Conservation (phyloP, 1,140 invertebrate species). For the Drosophila watanabei region DNA sequence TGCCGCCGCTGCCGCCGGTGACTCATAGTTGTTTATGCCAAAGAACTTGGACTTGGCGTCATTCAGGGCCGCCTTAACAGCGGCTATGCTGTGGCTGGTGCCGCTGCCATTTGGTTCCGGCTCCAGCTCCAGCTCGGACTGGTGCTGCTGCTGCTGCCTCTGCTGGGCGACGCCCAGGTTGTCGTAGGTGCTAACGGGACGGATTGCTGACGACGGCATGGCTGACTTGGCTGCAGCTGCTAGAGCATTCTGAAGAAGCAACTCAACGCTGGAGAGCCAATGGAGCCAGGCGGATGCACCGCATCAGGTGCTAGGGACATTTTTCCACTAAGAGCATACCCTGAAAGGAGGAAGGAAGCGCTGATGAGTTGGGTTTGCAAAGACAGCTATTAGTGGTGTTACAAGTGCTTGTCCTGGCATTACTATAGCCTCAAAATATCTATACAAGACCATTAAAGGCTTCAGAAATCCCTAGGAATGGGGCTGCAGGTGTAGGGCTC, state of each 20-base stretch:
- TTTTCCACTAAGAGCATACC: conserved; percentile 9
- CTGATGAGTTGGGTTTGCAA: neutral
- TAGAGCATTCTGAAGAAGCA: conserved; percentile 17
- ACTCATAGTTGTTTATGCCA: conserved; percentile 74
- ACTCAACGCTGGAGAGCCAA: neutral
- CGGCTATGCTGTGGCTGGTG: conserved; percentile 77
- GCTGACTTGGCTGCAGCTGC: conserved; percentile 2
- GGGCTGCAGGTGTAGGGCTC: too few species aligned
- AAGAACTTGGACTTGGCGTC: conserved; percentile 85
- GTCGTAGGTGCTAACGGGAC: conserved; percentile 82
- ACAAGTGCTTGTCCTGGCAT: neutral
- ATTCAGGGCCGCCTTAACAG: conserved; percentile 77
- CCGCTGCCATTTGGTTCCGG: conserved; percentile 59
- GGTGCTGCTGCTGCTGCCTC: conserved; percentile 18
- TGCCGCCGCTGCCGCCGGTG: neutral
- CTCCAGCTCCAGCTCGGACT: conserved; percentile 27
- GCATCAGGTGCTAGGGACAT: conserved; percentile 14
- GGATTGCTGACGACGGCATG: conserved; percentile 66
- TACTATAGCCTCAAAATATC: neutral
- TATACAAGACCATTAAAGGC: neutral
- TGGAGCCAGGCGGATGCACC: neutral
- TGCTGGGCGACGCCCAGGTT: conserved; percentile 62
- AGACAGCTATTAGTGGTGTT: neutral
- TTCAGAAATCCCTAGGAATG: neutral
- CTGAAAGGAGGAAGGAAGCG: neutral